Percentiles rank a stretch among this genome's conserved stretches.
These are phyloP conservation scores for Incurvaria masculella DNA, from an alignment of 2,888 invertebrate species.

Conservation along the genomic window DNA sequence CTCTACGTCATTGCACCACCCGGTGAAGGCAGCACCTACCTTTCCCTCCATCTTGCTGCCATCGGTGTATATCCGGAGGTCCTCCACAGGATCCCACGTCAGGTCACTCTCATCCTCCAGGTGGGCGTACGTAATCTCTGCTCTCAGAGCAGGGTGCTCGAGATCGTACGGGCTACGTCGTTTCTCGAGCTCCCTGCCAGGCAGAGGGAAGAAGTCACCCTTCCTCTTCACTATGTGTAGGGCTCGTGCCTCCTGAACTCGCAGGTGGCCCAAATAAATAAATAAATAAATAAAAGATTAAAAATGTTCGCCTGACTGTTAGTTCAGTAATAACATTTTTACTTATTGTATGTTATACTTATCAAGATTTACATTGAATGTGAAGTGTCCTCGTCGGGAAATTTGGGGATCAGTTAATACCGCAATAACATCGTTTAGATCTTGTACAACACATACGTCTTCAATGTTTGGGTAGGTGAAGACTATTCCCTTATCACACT, in stretches of 20 bases:
- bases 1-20: neutral
- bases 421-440: constrained; percentile 7
- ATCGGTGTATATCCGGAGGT: neutral
- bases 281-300: too few relatives aligned
- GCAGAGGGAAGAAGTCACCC: neutral
- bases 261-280: too few relatives aligned
- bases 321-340: too few relatives aligned
- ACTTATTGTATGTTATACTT: constrained; percentile 1
- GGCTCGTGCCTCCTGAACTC: constrained; percentile 11
- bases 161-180: neutral
- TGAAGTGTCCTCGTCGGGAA: constrained; percentile 8
- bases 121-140: too few relatives aligned
- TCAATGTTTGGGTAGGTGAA: too few relatives aligned
- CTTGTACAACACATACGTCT: too few relatives aligned
- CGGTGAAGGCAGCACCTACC: too few relatives aligned
- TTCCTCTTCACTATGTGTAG: neutral
- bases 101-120: neutral
- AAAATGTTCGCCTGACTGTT: too few relatives aligned
- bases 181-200: neutral
- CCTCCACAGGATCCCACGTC: neutral
- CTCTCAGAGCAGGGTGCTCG: neutral
- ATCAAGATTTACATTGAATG: constrained; percentile 5
- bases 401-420: constrained; percentile 9
- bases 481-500: too few relatives aligned
- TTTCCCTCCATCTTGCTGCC: neutral